Evolutionary conservation across 2,797 vertebrate genomes (phyloP), one percentile per base, ranked within the genome.

Genomic region (Acestrorhynchus altus): DNA sequence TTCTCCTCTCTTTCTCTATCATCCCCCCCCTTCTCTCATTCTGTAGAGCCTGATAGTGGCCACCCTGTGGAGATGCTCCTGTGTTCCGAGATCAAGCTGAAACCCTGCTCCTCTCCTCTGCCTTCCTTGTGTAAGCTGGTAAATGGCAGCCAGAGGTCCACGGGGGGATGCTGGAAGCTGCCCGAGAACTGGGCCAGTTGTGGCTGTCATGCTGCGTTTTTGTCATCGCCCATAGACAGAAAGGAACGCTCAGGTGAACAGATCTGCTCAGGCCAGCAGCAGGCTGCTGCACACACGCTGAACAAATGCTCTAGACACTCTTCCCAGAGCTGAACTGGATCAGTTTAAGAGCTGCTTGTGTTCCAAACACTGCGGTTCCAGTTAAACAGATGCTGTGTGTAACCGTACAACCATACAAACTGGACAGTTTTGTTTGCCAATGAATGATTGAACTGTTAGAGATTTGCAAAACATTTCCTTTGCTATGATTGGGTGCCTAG

Each of bases 231-330:
- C 49, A 47, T 42, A 63, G 20, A 64, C 77, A 71, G 78, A 65
- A 61, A 66, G 67, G 59, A 20, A 18, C 60, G 76, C 77, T 87
- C 86, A 85, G 85, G 85, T 89, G 87, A 89, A 78, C 83, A 67
- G 79, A 79, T 75, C 28, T 81, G 51, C 70, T 70, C 72, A 74
- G 76, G 61, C 46, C 18, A 13, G 54, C 51, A 78, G 57, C 70
- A 68, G 78, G 79, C 49, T 51, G 79, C 49, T 51, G 24, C 64
- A 83, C 69, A 59, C 12, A 69, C 59, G 72, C 22, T 70, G 0
- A 26, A 65, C 44, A 28, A 81, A 74, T 76, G 72, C 71, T 69
- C 31, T 47, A 81, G 80, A 73, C 78, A 2, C 31, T 35, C 31
- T 35, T 35, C n/a, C 31, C 2, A 35, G 31, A 6, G 74, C n/a